Evolutionary conservation across 2,888 invertebrate genomes (phyloP), one percentile per base, ranked within the genome.

Genomic region (Odontomyia ornata): DNA sequence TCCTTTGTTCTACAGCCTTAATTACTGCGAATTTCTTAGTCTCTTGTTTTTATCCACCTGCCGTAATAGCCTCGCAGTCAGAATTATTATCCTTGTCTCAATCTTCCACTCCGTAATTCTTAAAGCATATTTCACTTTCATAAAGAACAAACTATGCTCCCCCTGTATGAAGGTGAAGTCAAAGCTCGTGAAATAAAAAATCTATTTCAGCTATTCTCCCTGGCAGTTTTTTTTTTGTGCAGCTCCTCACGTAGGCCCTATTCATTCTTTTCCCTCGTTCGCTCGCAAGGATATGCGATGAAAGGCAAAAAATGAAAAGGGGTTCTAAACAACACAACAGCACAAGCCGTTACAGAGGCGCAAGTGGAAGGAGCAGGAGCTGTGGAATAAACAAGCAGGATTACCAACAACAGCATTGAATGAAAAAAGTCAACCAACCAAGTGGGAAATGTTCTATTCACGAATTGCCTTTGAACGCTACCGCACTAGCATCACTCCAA

Each of bases 361-460:
- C 18, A 21, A 36, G 25, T 65, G 9, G 36, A 36, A 18, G 36
- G n/a, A 18, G 65, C 27, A 9, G 36, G 21, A 36, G 36, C 65
- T 64, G 21, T 36, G 36, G 36, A 36, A 36, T 9, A 36, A 36
- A 3, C 36, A 36, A 18, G 36, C 27, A 36, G 30, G 11, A 65
- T n/a, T 65, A 65, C 65, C 36, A 69, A 23, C 0, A 69, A n/a
- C 46, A 18, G 69, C 28, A 15, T 25, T 69, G 69, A 69, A 69
- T 69, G 47, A 43, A 30, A n/a, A 46, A 46, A 69, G 69, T 69
- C 46, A 69, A 46, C 69, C 69, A 69, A 47, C 69, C 69, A 69
- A 69, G 69, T 69, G 69, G 69, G 69, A 69, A 46, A 65, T 65
- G 25, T 69, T 47, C 46, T 47, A 69, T 69, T 69, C 69, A 69